Evolutionary conservation across 2,888 invertebrate genomes (phyloP).

Genomic region (Microdon myrmicae): DNA sequence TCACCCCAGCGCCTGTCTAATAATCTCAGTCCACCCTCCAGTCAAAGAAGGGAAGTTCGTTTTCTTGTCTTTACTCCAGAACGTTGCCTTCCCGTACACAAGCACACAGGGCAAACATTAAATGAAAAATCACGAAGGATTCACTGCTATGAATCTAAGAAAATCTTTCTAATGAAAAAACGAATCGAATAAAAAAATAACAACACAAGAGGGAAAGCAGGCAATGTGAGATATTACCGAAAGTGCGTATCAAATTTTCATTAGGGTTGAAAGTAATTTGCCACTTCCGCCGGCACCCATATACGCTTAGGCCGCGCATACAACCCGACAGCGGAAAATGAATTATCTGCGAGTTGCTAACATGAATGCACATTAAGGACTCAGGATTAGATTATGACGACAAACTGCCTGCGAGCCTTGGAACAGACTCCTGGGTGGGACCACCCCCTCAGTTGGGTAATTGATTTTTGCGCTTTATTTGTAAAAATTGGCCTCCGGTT

Average conservation of each 20-base stretch:
- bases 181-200: too few relatives aligned
- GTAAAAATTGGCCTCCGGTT: conserved; percentile 34
- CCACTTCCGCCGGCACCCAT: conserved; percentile 22
- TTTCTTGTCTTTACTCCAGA: conserved; percentile 4
- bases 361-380: conserved; percentile 47
- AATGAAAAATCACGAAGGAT: conserved; percentile 44
- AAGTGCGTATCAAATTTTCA: conserved; percentile 55
- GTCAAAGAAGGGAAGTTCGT: conserved; percentile 9
- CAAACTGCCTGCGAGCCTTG: conserved; percentile 36
- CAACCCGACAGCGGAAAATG: conserved; percentile 31
- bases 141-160: conserved; percentile 32
- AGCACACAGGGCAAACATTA: conserved; percentile 15
- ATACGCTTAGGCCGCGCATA: background rate
- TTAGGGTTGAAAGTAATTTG: conserved; percentile 53
- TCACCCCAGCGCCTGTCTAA: conserved; percentile 8
- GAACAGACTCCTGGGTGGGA: conserved; percentile 38
- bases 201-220: conserved; percentile 21
- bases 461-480: conserved; percentile 47
- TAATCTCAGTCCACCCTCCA: conserved; percentile 14
- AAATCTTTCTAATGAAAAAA: conserved; percentile 26
- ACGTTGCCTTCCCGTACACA: conserved; percentile 7
- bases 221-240: conserved; percentile 53
- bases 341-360: conserved; percentile 44
- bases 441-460: too few relatives aligned
- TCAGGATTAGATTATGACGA: conserved; percentile 49